These are phyloP conservation scores for Lepisosteus oculatus DNA, from an alignment of 2,113 vertebrate species.

Conservation along the genomic window DNA sequence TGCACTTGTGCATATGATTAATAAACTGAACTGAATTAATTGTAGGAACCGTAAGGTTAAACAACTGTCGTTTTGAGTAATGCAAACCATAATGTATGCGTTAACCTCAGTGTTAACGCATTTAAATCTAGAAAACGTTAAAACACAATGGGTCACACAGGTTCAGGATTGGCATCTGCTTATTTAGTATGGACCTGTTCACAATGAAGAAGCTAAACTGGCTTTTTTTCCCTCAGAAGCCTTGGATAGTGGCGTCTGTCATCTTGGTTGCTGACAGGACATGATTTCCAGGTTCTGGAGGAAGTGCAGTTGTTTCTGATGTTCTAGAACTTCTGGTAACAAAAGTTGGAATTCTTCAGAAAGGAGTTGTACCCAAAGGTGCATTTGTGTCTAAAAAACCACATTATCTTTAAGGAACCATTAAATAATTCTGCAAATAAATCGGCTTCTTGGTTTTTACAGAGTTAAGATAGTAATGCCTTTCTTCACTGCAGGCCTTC, in stretches of 20 bases:
- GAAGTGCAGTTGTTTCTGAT: conserved; percentile 14
- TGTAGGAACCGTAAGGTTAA: too few species aligned
- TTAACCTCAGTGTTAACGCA: too few species aligned
- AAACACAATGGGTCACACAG: too few species aligned
- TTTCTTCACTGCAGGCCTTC: conserved; percentile 28
- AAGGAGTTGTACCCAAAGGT: conserved; percentile 32
- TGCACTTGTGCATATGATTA: too few species aligned
- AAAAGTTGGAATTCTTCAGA: conserved; percentile 15
- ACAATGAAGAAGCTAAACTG: too few species aligned
- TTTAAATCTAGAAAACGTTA: too few species aligned
- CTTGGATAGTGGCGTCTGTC: not conserved
- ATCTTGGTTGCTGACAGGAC: not conserved
- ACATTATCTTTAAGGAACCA: conserved; percentile 35
- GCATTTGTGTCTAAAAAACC: conserved; percentile 24
- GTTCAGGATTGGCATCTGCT: too few species aligned
- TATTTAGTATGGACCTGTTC: too few species aligned
- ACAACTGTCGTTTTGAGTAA: too few species aligned
- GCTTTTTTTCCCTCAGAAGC: not conserved
- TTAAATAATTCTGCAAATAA: conserved; percentile 8
- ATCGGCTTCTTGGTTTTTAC: conserved; percentile 7
- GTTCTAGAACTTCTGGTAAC: conserved; percentile 5
- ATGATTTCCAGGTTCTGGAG: not conserved
- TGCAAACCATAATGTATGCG: too few species aligned
- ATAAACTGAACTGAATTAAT: too few species aligned
- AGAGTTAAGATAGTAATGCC: conserved; percentile 26